A percentile compares a stretch with the other conserved stretches of the same genome.
phyloP scores from a whole-genome alignment of 2,797 vertebrate genomes.

The Chelmon rostratus region DNA sequence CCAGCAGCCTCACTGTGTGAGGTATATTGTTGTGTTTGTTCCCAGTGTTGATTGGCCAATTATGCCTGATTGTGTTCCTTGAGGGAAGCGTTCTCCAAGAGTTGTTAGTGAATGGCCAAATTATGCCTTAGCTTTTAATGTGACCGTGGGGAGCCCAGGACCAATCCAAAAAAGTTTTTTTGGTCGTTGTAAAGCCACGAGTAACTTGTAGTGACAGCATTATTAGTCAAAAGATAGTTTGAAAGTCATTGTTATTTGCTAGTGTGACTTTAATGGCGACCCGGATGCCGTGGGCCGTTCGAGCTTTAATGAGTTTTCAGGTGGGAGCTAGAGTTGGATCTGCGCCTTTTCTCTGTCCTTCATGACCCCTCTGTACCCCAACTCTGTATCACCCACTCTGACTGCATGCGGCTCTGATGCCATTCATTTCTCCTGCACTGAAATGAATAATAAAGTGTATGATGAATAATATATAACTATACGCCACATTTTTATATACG shows the following conservation, averaged over 20 bases:
- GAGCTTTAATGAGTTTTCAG: conserved; percentile 76
- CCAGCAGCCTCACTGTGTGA: conserved; percentile 71
- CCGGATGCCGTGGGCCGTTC: conserved; percentile 62
- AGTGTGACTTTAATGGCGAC: conserved; percentile 73
- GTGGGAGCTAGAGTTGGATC: conserved; percentile 65
- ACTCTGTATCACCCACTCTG: conserved; percentile 18
- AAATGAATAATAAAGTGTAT: not conserved
- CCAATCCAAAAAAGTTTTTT: conserved; percentile 73
- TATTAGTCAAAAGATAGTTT: conserved; percentile 77
- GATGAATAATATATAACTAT: conserved; percentile 22
- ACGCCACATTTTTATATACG: conserved; percentile 1
- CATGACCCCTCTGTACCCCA: conserved; percentile 51
- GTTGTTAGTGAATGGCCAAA: conserved; percentile 78
- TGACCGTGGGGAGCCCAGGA: conserved; percentile 71
- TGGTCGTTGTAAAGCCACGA: conserved; percentile 65
- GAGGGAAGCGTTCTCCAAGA: conserved; percentile 76
- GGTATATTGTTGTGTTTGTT: conserved; percentile 77
- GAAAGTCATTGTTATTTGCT: conserved; percentile 77
- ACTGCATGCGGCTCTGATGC: conserved; percentile 8
- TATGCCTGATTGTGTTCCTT: conserved; percentile 84
- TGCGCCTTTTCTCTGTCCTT: conserved; percentile 57
- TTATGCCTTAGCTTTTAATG: conserved; percentile 80
- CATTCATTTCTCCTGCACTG: conserved; percentile 23
- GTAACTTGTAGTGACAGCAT: conserved; percentile 69
- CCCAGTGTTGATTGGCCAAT: conserved; percentile 82